Evolutionary conservation across 2,113 vertebrate genomes (phyloP).

Genomic region (Microtus richardsoni): DNA sequence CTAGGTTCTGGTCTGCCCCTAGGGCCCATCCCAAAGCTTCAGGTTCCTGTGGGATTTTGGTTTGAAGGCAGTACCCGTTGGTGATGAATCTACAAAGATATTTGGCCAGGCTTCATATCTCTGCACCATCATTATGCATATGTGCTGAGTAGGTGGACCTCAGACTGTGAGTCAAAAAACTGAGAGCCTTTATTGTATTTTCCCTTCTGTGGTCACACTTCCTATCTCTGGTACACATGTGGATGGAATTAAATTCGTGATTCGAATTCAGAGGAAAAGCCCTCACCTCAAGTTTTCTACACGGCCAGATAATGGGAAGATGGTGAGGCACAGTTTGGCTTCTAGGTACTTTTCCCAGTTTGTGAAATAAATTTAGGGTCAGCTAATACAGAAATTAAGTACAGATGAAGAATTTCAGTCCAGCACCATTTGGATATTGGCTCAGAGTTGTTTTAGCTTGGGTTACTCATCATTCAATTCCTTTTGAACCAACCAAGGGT

Average conservation of each 20-base stretch:
- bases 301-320: slow-evolving; percentile 47
- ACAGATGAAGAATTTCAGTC: slow-evolving; percentile 40
- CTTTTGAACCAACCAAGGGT: slow-evolving; percentile 54
- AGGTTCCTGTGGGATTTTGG: accelerated
- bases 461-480: not conserved
- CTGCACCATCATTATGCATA: accelerated
- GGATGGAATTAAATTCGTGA: slow-evolving; percentile 9
- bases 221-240: not conserved
- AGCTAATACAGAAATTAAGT: slow-evolving; percentile 65
- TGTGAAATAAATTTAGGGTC: slow-evolving; percentile 71
- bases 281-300: slow-evolving; percentile 48
- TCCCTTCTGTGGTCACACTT: not conserved
- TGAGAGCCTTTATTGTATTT: not conserved
- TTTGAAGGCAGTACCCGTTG: not conserved
- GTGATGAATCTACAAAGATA: not conserved
- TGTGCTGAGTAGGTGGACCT: not conserved
- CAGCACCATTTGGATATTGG: slow-evolving; percentile 21
- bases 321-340: slow-evolving; percentile 35
- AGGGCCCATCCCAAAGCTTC: accelerated
- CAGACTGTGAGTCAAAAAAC: not conserved
- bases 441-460: slow-evolving; percentile 50
- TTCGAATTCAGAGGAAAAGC: slow-evolving; percentile 30
- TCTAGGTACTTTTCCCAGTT: slow-evolving; percentile 53
- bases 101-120: not conserved
- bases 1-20: not conserved